These are phyloP conservation scores for Amazona guildingii DNA, from an alignment of 2,113 vertebrate species.

Conservation along the genomic window DNA sequence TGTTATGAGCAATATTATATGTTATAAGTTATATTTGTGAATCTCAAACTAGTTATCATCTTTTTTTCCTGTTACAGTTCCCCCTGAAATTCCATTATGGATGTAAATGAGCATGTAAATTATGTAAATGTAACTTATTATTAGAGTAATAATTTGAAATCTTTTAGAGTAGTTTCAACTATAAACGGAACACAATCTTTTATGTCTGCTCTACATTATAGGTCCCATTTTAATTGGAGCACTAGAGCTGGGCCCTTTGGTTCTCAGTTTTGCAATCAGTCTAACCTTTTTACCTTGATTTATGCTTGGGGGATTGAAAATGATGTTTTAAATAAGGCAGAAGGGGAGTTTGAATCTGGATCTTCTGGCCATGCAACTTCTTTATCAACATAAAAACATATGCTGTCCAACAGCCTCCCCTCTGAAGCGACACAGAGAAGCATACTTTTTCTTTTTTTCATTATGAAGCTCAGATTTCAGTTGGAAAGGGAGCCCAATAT, in stretches of 20 bases:
- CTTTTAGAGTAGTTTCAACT: neutral
- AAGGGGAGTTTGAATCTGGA: neutral
- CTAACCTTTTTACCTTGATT: neutral
- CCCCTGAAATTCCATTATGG: neutral
- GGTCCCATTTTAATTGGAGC: neutral
- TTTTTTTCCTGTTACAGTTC: neutral
- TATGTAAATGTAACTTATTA: neutral
- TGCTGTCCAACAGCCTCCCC: neutral
- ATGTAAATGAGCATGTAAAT: neutral
- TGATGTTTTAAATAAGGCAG: neutral
- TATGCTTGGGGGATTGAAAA: neutral
- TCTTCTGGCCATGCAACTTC: neutral
- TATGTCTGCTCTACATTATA: neutral
- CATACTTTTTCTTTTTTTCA: neutral
- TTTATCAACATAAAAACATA: neutral
- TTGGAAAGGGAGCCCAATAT: neutral
- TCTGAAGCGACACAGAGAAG: neutral
- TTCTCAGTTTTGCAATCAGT: neutral
- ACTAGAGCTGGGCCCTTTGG: neutral
- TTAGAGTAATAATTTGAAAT: neutral
- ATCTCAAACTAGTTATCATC: neutral
- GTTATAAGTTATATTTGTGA: neutral
- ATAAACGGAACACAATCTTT: neutral
- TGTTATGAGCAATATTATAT: neutral
- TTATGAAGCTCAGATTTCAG: neutral